Conservation (phyloP, 2,888 invertebrate genomes). For the Colletes collaris region DNA sequence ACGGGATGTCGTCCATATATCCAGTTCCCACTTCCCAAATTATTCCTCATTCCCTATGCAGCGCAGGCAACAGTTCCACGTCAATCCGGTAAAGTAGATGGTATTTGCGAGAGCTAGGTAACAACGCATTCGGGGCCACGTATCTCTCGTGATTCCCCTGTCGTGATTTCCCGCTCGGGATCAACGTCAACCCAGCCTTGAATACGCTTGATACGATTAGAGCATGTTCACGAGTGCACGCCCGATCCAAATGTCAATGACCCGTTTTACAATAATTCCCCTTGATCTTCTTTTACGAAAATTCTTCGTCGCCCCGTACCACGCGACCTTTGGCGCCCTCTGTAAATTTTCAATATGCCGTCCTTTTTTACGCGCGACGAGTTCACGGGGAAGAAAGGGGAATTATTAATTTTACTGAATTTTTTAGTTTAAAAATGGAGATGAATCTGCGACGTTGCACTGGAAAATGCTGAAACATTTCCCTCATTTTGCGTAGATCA, state of each 20-base stretch:
- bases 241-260: constrained; percentile 4
- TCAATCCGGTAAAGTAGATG: constrained; percentile 1
- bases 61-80: background rate
- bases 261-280: background rate
- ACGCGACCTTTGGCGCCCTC: no score
- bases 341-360: no score
- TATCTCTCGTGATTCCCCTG: constrained; percentile 12
- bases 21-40: constrained; percentile 21
- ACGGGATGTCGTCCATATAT: background rate
- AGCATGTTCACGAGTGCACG: background rate
- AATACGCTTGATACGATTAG: constrained; percentile 24
- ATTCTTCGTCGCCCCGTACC: no score
- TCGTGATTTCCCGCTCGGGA: background rate
- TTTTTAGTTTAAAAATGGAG: no score
- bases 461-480: no score
- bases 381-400: no score
- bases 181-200: background rate
- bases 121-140: constrained; percentile 18
- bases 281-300: no score
- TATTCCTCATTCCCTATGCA: constrained; percentile 14
- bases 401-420: no score
- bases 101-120: constrained; percentile 1
- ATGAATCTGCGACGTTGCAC: no score
- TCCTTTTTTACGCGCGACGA: no score
- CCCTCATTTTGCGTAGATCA: no score